Conservation (phyloP, 2,113 vertebrate genomes). For the Salvelinus sp. region DNA sequence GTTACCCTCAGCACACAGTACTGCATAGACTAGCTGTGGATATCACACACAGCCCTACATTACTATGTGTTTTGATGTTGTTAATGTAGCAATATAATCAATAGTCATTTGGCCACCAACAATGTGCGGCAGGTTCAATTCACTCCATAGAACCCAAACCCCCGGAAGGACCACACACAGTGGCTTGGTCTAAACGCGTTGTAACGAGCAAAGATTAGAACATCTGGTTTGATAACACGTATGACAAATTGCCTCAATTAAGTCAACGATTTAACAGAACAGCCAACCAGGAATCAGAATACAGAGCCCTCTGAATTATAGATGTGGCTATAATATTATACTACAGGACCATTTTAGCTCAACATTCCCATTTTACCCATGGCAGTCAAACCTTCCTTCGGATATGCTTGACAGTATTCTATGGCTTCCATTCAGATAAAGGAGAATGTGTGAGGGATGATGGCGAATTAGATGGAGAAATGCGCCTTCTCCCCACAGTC, state of each 20-base stretch:
- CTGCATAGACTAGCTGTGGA: no score
- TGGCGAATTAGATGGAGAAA: constrained; percentile 32
- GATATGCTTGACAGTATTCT: no score
- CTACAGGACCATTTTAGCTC: no score
- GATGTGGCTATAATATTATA: no score
- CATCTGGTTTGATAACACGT: background rate
- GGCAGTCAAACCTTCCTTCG: no score
- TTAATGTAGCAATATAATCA: constrained; percentile 25
- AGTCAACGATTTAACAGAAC: no score
- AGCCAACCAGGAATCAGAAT: no score
- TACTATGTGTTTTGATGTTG: constrained; percentile 20
- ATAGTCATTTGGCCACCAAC: constrained; percentile 44
- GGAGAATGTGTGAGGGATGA: constrained; percentile 22
- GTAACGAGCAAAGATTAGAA: background rate
- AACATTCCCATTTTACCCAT: no score
- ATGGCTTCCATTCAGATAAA: background rate
- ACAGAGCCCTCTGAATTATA: no score
- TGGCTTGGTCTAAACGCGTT: background rate
- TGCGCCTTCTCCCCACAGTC: constrained; percentile 36
- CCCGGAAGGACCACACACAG: background rate
- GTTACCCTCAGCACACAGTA: no score
- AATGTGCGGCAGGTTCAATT: constrained; percentile 9
- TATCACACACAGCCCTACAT: background rate
- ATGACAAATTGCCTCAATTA: no score
- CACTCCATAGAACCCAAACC: background rate